phyloP scores from a whole-genome alignment of 2,113 vertebrate species.

The Phalacrocorax carbo region DNA sequence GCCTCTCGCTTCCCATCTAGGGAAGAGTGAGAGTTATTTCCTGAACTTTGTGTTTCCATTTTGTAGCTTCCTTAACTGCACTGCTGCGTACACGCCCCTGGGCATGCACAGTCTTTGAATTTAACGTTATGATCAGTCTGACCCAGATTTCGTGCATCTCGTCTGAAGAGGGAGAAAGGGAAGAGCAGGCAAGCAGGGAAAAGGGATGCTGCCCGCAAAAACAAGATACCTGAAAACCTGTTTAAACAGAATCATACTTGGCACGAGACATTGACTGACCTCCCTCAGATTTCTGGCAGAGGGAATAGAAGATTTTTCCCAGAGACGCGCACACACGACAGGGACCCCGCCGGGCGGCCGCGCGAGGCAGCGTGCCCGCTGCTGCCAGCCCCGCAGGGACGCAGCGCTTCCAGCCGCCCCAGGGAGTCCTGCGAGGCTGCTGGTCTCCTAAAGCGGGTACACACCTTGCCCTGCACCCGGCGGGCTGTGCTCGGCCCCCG shows the following conservation, averaged over 20 bases:
- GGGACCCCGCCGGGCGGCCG: not conserved
- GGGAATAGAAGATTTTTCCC: not conserved
- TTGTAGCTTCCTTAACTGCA: not conserved
- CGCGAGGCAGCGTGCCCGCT: not conserved
- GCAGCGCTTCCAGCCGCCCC: not conserved
- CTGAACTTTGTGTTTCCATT: not conserved
- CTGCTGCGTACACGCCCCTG: not conserved
- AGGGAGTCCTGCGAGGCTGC: not conserved
- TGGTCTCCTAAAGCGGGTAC: accelerated
- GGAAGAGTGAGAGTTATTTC: not conserved
- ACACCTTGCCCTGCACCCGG: accelerated
- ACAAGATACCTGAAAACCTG: accelerated
- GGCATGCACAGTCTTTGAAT: not conserved
- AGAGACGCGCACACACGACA: accelerated
- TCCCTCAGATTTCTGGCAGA: not conserved
- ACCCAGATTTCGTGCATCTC: not conserved
- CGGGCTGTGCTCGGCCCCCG: accelerated
- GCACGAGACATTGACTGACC: accelerated
- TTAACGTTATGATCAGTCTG: not conserved
- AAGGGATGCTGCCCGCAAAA: not conserved
- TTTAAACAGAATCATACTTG: accelerated
- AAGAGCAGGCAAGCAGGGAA: not conserved
- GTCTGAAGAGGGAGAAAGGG: not conserved
- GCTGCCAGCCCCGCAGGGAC: not conserved
- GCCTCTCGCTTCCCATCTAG: not conserved